phyloP scores from a whole-genome alignment of 2,797 vertebrate genomes.

The Anolis apletophallus region DNA sequence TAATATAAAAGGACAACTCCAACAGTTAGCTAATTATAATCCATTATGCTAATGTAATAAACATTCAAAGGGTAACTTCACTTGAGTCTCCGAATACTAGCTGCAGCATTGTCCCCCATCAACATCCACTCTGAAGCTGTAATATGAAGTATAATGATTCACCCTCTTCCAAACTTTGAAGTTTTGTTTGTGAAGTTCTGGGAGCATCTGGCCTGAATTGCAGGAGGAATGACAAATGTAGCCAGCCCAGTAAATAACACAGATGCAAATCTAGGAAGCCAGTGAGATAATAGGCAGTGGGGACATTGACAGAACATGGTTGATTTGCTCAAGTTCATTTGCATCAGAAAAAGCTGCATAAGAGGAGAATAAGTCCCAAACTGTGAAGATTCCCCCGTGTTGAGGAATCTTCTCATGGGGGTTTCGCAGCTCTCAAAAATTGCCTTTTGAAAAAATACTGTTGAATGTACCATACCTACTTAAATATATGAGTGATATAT shows the following conservation, averaged over 20 bases:
- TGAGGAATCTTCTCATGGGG: too few species aligned
- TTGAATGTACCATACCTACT: too few species aligned
- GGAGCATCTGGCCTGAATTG: neutral
- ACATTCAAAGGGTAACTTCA: constrained; percentile 73
- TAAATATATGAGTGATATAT: too few species aligned
- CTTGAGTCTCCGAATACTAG: constrained; percentile 75
- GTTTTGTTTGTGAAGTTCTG: constrained; percentile 50
- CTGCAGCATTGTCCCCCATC: constrained; percentile 76
- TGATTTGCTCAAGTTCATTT: neutral
- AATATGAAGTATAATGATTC: constrained; percentile 76
- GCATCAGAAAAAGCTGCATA: neutral
- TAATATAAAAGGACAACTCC: constrained; percentile 73
- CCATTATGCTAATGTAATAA: constrained; percentile 79
- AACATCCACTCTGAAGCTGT: constrained; percentile 71
- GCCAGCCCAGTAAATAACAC: too few species aligned
- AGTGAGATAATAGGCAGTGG: too few species aligned
- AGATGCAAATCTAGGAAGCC: neutral
- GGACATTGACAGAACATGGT: neutral
- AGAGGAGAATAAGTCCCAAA: neutral
- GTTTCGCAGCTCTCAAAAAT: too few species aligned
- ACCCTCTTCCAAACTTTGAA: constrained; percentile 67
- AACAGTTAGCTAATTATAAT: constrained; percentile 76
- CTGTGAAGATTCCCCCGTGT: too few species aligned
- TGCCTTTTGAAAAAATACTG: too few species aligned
- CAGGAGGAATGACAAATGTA: neutral